Evolutionary conservation across 2,113 vertebrate species (phyloP).

Genomic region (Rissa tridactyla): DNA sequence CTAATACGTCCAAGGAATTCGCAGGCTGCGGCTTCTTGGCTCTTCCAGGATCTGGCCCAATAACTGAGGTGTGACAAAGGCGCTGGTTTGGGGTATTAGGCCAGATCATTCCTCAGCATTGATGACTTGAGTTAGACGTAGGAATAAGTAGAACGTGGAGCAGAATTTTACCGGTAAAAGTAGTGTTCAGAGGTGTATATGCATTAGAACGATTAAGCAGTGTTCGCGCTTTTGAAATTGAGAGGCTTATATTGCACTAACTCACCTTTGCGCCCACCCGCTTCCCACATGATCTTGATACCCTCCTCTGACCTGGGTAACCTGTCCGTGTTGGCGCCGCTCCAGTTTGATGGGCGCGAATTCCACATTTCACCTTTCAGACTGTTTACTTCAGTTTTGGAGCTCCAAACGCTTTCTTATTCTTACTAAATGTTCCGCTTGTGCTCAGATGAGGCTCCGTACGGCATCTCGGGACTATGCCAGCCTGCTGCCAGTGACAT

Average conservation of each 20-base stretch:
- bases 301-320: not conserved
- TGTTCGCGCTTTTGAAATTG: not conserved
- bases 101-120: not conserved
- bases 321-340: rapidly evolving
- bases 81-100: not conserved
- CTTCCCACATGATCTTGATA: rapidly evolving
- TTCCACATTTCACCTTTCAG: not conserved
- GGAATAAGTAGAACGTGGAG: not conserved
- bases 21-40: not conserved
- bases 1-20: not conserved
- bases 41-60: not conserved
- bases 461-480: not conserved
- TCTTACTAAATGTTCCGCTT: not conserved
- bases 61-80: not conserved
- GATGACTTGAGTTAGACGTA: not conserved
- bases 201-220: not conserved
- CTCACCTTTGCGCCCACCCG: not conserved
- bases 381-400: not conserved
- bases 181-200: not conserved
- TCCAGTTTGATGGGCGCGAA: no score
- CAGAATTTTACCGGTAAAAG: not conserved
- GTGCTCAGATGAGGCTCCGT: not conserved
- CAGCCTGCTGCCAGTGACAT: not conserved
- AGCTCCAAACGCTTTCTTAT: not conserved
- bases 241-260: not conserved